Base-by-base conservation (phyloP, 2,888 invertebrate species). In the Ryuthela nishihirai region DNA sequence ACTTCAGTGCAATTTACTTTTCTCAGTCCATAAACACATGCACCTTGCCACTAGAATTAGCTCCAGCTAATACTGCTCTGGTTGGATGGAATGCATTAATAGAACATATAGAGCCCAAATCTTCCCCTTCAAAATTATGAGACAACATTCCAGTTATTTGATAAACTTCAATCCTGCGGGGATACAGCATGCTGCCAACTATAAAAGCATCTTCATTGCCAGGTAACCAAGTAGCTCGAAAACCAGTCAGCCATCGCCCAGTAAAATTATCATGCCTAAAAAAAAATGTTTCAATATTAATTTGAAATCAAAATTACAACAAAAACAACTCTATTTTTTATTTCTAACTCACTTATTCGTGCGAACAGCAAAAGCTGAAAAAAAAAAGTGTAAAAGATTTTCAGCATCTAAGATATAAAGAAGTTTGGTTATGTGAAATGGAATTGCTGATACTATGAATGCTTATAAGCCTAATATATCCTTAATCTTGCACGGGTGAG, bases 191-290 rank as follows among this genome's bases (percentile, higher is more conserved):
- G 55, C 73, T 73, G 15, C 77, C 78, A 34, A 74, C 69, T 26
- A 75, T 69, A 70, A 78, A 76, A 25, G 72, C 54, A 64, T 77
- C 76, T 39, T 77, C 76, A 32, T 73, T 66, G 7, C 67, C 65
- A 2, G 77, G 77, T 49, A 76, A 74, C 77, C 77, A 78, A 3
- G 65, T 67, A 1, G 74, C 73, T 56, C 74, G 71, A 64, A 78
- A 77, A 15, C 71, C 69, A 2, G 76, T 75, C 54, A 78, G 62
- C 77, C 77, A 78, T 15, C 75, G 67, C 0, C 77, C 77, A 20
- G 74, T 74, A 29, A 72, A 70, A 65, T 77, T 78, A 65, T 77
- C 70, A 63, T 78, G 78, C 15, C 68, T 66, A 52, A 69, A 65
- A 62, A 29, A 15, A 26, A 54, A 69, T 49, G 71, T 6, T 9